These are phyloP conservation scores for Drosophila algonquin DNA, from an alignment of 2,888 invertebrate species.

Conservation along the genomic window DNA sequence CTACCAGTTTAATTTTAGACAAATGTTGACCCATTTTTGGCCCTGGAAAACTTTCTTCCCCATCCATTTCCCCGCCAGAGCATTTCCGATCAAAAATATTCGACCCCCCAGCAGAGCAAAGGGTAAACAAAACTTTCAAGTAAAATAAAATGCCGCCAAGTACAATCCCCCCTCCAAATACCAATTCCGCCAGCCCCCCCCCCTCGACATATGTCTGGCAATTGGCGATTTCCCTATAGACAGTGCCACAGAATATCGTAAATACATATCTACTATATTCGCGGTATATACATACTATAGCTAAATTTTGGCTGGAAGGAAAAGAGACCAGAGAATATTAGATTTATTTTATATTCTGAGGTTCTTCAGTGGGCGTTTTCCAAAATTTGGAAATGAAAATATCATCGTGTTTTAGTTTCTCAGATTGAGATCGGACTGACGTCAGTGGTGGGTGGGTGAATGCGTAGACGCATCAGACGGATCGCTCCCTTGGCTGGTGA, in stretches of 20 bases:
- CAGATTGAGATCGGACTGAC: constrained; percentile 17
- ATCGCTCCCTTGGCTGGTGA: not conserved
- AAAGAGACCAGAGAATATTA: constrained; percentile 5
- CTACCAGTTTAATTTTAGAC: not conserved
- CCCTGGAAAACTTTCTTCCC: not conserved
- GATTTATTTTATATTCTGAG: constrained; percentile 28
- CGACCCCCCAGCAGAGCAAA: not conserved
- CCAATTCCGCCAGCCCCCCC: no score
- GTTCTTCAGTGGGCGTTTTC: constrained; percentile 64
- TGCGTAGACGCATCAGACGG: constrained; percentile 34
- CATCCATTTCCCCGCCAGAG: not conserved
- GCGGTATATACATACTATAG: not conserved
- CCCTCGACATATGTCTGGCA: constrained; percentile 17
- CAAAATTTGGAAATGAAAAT: constrained; percentile 41
- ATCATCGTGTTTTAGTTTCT: constrained; percentile 21
- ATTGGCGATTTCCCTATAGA: constrained; percentile 19
- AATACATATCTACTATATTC: constrained; percentile 9
- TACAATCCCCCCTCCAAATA: constrained; percentile 31
- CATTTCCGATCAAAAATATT: not conserved
- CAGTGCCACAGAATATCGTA: not conserved
- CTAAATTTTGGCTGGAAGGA: constrained; percentile 51
- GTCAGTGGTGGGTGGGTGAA: constrained; percentile 29
- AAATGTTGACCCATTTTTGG: not conserved
- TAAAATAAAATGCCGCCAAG: constrained; percentile 24
- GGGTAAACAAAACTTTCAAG: constrained; percentile 34